Evolutionary conservation across 2,888 invertebrate genomes (phyloP), one percentile per base, ranked within the genome.

Genomic region (Nomada goodeniana): DNA sequence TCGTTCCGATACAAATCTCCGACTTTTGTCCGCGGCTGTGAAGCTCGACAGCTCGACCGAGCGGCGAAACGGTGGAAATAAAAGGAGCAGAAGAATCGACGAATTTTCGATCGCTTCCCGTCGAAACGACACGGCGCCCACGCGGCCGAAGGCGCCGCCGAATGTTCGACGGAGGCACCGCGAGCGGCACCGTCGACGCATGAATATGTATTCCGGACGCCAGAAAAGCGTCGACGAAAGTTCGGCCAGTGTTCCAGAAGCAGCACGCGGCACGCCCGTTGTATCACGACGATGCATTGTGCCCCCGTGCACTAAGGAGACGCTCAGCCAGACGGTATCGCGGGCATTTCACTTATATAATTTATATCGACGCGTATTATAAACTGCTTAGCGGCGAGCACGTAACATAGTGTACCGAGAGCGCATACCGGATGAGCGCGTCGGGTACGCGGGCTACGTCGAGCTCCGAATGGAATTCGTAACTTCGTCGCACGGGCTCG

Each of bases 281-380:
- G 82, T 83, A 77, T 76, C 73, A 70, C 73, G 72, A 23, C 18
- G 18, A 60, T 59, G 69, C 83, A 75, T 83, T 83, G 83, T 83
- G 36, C 78, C 53, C 67, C 13, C 36, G 63, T 74, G 50, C 70
- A 71, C 53, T 64, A 57, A 57, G 23, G 69, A 69, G 77, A 59
- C 73, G 60, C 47, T 42, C 42, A 60, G 26, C 47, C 20, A 18
- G 55, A 26, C 67, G 13, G 80, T 77, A 68, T 74, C 73, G 73
- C 76, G 70, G 78, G 69, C 81, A 81, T 85, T 74, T 81, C 84
- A 79, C 81, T 85, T 85, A 81, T 85, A 85, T 84, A 84, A 85
- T 85, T 84, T 84, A 81, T 78, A 86, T 82, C 80, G 84, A 72
- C 80, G 80, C 77, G 79, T 83, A 87, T 88, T 87, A 86, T 86